Conservation (phyloP, 2,113 vertebrate species). For the Pseudorectes ferrugineus region DNA sequence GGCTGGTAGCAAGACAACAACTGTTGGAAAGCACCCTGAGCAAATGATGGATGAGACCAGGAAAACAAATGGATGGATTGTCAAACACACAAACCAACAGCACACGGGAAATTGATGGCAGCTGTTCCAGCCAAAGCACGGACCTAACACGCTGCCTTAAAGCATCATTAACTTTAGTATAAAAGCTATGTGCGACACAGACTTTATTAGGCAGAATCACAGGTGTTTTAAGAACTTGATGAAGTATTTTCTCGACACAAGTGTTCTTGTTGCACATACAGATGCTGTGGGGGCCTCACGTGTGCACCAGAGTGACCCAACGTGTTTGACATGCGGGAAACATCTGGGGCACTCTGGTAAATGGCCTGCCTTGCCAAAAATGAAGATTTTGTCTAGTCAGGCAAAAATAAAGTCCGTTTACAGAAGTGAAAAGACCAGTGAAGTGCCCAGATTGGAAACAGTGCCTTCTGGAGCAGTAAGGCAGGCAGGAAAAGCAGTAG, state of each 20-base stretch:
- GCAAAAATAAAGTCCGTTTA: neutral
- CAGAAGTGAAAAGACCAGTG: neutral
- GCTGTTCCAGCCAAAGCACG: neutral
- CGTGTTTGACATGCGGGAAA: neutral
- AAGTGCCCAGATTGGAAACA: neutral
- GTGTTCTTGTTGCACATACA: neutral
- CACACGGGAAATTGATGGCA: slow-evolving; percentile 35
- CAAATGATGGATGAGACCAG: slow-evolving; percentile 29
- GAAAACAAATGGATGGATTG: slow-evolving; percentile 26
- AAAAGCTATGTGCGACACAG: slow-evolving; percentile 18
- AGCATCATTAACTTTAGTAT: slow-evolving; percentile 47
- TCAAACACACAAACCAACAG: slow-evolving; percentile 1
- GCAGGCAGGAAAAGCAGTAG: neutral
- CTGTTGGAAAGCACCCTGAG: neutral
- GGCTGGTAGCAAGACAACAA: neutral
- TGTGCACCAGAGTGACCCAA: neutral
- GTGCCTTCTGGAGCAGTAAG: neutral
- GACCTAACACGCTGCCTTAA: neutral
- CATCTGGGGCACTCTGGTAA: neutral
- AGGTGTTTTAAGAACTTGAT: slow-evolving; percentile 6
- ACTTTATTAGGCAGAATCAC: slow-evolving; percentile 21
- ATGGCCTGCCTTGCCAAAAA: neutral
- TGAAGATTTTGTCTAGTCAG: neutral
- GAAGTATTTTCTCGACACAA: neutral
- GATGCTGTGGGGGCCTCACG: neutral